Base-by-base conservation (phyloP, 2,888 invertebrate species). In the Caenorhabditis japonica region DNA sequence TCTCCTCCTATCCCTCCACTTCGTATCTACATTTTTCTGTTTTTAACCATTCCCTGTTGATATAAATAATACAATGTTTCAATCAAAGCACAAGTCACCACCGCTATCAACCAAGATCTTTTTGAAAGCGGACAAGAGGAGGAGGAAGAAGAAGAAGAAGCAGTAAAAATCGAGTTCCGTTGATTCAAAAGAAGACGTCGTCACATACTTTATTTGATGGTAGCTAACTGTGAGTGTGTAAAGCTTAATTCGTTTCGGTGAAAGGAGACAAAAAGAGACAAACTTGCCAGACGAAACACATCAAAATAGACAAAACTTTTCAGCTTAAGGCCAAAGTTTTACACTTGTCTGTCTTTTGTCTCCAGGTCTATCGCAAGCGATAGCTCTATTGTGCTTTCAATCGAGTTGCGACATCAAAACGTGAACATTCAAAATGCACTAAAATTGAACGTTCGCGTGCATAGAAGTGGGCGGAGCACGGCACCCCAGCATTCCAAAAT, bases 31-130 rank as follows among this genome's bases (percentile, higher is more conserved):
- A 10, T 53, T 64, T 39, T 39, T 53, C 49, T 52, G 61, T 53
- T 61, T 62, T 36, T 64, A 64, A 64, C 55, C 52, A 47, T 41
- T 56, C 49, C n/a, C 39, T 51, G 51, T 60, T 59, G 47, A 49
- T 47, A 59, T 41, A 43, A 55, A 55, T 39, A 49, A 23, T 59
- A 30, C 38, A 49, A 41, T 27, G 36, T 59, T 49, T 38, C 39
- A 43, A 41, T 27, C 5, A 19, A 30, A 30, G 30, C 30, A 30
- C 7, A 30, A 30, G 30, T 10, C 30, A 30, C 30, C 10, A 30
- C 10, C 30, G n/a, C n/a, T n/a, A n/a, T n/a, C n/a, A n/a, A n/a
- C n/a, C n/a, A n/a, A 30, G 30, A 30, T 30, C 30, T 30, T 10
- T 30, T 10, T 30, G 7, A 30, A n/a, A n/a, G n/a, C n/a, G n/a